A percentile compares a stretch with the other conserved stretches of the same genome.
Conservation (phyloP, 1,140 invertebrate species). For the Oncopodura yosiiana region DNA sequence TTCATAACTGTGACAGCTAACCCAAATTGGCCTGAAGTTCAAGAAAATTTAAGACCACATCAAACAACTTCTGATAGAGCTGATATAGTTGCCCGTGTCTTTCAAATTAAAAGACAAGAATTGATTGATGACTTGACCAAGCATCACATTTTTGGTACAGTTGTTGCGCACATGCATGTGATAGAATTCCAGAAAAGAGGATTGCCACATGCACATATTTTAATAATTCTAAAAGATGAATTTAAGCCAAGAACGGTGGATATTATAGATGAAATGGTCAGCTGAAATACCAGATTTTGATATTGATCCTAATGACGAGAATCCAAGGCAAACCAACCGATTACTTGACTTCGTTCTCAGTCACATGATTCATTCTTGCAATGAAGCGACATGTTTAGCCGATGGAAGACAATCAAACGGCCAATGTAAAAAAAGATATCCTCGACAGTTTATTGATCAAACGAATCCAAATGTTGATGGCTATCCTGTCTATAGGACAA, state of each 20-base stretch:
- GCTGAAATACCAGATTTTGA: slow-evolving; percentile 42
- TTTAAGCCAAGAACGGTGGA: slow-evolving; percentile 3
- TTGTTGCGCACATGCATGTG: slow-evolving; percentile 38
- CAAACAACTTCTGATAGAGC: slow-evolving; percentile 37
- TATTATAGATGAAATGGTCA: slow-evolving; percentile 38
- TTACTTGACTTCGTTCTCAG: slow-evolving; percentile 40
- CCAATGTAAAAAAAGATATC: slow-evolving; percentile 40
- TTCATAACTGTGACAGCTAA: slow-evolving; percentile 46
- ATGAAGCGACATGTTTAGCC: slow-evolving; percentile 32
- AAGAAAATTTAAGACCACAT: slow-evolving; percentile 31
- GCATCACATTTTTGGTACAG: slow-evolving; percentile 38
- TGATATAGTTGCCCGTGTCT: slow-evolving; percentile 43
- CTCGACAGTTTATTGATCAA: slow-evolving; percentile 35
- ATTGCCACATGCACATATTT: slow-evolving; percentile 44
- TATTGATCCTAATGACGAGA: slow-evolving; percentile 36
- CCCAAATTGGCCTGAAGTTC: slow-evolving; percentile 41
- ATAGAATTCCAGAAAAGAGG: slow-evolving; percentile 47
- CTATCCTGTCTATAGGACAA: slow-evolving; percentile 40
- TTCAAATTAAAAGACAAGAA: slow-evolving; percentile 43
- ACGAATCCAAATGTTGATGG: slow-evolving; percentile 39
- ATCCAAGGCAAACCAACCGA: too few relatives aligned
- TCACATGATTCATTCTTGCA: slow-evolving; percentile 41
- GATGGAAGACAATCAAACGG: slow-evolving; percentile 38
- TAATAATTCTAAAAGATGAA: slow-evolving; percentile 37
- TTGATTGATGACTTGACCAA: slow-evolving; percentile 42